Evolutionary conservation across 2,797 vertebrate species (phyloP).

Genomic region (Tachyglossus aculeatus): DNA sequence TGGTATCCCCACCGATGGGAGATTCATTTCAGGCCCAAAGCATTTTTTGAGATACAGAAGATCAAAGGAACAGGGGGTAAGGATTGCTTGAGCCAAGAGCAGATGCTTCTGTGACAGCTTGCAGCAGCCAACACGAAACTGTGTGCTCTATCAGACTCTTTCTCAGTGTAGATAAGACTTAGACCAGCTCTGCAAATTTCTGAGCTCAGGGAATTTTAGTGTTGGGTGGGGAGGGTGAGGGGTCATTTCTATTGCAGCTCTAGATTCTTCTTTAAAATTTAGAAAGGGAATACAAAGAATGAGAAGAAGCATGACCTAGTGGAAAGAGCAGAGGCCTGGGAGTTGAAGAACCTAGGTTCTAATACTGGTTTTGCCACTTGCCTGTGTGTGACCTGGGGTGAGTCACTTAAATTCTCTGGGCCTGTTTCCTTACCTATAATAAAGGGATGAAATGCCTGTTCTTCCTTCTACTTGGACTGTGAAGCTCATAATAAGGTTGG

Average conservation of each 20-base stretch:
- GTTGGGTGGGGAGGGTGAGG: neutral
- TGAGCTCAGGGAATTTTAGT: neutral
- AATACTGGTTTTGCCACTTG: too few relatives aligned
- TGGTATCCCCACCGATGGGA: neutral
- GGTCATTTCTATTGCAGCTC: neutral
- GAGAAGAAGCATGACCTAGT: too few relatives aligned
- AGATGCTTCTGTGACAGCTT: neutral
- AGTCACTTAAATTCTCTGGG: too few relatives aligned
- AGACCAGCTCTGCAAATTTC: neutral
- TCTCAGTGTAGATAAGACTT: neutral
- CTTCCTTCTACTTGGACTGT: too few relatives aligned
- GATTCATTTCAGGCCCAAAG: neutral
- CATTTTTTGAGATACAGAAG: neutral
- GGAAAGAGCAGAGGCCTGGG: too few relatives aligned
- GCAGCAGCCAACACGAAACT: neutral
- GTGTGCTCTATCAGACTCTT: neutral
- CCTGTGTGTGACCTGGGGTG: too few relatives aligned
- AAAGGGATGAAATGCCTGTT: too few relatives aligned
- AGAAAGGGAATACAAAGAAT: too few relatives aligned
- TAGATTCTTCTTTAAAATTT: too few relatives aligned
- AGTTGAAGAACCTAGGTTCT: too few relatives aligned
- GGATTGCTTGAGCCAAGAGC: neutral
- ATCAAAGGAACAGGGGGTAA: neutral
- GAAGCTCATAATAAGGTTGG: too few relatives aligned
- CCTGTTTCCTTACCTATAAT: too few relatives aligned